Evolutionary conservation across 2,113 vertebrate species (phyloP).

Genomic region (Psittacara wagleri): DNA sequence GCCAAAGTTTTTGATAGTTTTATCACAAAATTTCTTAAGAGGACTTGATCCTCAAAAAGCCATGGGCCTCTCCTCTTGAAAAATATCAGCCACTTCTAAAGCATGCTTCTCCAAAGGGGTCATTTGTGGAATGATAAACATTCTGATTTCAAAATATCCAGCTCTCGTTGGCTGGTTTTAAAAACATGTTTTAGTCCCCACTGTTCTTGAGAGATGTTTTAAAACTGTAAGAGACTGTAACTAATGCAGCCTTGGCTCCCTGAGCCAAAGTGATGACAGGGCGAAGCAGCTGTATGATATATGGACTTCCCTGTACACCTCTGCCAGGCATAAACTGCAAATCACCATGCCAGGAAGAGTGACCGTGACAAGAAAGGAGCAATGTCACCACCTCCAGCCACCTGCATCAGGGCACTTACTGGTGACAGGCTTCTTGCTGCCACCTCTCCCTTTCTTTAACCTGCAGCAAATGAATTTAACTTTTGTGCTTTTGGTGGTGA

Average conservation of each 20-base stretch:
- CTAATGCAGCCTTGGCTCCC: neutral
- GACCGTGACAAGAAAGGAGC: neutral
- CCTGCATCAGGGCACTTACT: neutral
- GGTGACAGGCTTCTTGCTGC: neutral
- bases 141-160: neutral
- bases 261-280: neutral
- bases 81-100: neutral
- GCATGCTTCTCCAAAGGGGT: neutral
- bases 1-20: neutral
- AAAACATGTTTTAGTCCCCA: neutral
- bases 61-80: neutral
- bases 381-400: neutral
- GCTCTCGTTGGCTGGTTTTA: neutral
- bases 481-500: neutral
- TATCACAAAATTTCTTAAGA: neutral
- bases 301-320: neutral
- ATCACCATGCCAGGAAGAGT: neutral
- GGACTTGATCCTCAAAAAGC: neutral
- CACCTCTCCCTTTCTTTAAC: neutral
- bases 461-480: neutral
- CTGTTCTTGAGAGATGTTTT: neutral
- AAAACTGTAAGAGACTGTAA: neutral
- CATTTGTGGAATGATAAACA: neutral
- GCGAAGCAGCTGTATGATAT: neutral
- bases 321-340: neutral